Evolutionary conservation across 2,797 vertebrate genomes (phyloP).

Genomic region (Psittacula echo): DNA sequence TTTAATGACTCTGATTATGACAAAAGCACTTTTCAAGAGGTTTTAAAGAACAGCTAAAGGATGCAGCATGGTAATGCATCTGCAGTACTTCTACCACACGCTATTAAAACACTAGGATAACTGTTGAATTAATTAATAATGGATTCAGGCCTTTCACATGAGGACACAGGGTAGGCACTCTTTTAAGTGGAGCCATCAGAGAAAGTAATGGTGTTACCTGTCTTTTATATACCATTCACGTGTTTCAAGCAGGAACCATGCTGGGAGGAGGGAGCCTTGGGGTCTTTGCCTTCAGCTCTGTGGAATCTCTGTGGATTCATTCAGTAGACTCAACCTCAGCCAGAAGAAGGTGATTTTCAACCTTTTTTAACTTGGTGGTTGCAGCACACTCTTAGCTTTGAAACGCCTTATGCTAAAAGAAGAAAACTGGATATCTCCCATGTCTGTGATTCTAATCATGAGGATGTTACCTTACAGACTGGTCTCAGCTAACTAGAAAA

Average conservation of each 20-base stretch:
- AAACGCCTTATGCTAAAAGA: neutral
- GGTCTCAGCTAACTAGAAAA: neutral
- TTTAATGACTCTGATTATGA: slow-evolving; percentile 22
- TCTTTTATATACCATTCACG: neutral
- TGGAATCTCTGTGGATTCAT: neutral
- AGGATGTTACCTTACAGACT: neutral
- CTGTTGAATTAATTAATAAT: slow-evolving; percentile 25
- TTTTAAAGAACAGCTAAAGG: slow-evolving; percentile 14
- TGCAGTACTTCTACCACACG: neutral
- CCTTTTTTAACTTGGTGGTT: neutral
- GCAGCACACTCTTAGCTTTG: neutral
- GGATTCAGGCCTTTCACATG: neutral
- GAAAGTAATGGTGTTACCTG: neutral
- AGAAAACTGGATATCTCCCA: neutral
- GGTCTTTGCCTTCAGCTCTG: neutral
- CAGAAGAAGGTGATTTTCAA: neutral
- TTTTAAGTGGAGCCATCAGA: neutral
- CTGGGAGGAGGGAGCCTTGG: neutral
- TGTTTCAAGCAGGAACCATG: neutral
- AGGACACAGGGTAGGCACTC: neutral
- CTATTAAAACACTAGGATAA: neutral
- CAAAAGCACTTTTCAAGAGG: neutral
- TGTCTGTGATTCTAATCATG: neutral
- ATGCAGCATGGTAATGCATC: neutral
- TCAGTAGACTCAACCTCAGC: neutral